Evolutionary conservation across 2,797 vertebrate genomes (phyloP).

Genomic region (Carapus acus): DNA sequence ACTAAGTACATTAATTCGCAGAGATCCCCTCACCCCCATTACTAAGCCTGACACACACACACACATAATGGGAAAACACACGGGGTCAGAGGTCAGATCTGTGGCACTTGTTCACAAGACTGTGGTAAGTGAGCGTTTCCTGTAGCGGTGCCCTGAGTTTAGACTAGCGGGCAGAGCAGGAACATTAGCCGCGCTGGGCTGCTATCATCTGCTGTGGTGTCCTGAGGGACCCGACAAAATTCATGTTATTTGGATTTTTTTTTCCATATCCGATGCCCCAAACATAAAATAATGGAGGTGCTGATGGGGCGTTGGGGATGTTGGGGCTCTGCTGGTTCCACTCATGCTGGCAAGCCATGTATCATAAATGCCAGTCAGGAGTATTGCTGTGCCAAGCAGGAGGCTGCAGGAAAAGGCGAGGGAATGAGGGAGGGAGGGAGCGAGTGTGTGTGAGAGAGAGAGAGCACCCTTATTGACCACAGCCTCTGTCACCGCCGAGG

Average conservation of each 20-base stretch:
- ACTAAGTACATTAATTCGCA: constrained; percentile 44
- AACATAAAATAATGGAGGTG: constrained; percentile 25
- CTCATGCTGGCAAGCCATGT: constrained; percentile 55
- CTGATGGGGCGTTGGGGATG: constrained; percentile 12
- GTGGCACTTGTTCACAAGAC: background rate
- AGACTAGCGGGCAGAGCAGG: too few relatives aligned
- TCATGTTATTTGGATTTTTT: constrained; percentile 24
- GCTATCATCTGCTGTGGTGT: constrained; percentile 10
- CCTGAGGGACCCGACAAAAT: constrained; percentile 10
- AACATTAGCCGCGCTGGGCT: background rate
- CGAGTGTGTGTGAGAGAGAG: too few relatives aligned
- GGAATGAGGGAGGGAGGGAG: constrained; percentile 29
- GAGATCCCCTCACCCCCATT: constrained; percentile 16
- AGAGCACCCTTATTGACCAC: constrained; percentile 72
- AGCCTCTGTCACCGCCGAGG: constrained; percentile 65
- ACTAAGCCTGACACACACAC: too few relatives aligned
- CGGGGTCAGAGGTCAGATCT: constrained; percentile 3
- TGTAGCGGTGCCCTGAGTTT: background rate
- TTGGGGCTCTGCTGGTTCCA: constrained; percentile 48
- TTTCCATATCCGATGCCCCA: constrained; percentile 34
- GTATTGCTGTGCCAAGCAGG: constrained; percentile 69
- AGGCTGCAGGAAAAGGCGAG: constrained; percentile 58
- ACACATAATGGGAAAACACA: too few relatives aligned
- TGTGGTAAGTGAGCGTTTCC: too few relatives aligned
- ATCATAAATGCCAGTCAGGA: constrained; percentile 58